Conservation (phyloP, 2,113 vertebrate species). For the Sinocyclocheilus maitianheensis region DNA sequence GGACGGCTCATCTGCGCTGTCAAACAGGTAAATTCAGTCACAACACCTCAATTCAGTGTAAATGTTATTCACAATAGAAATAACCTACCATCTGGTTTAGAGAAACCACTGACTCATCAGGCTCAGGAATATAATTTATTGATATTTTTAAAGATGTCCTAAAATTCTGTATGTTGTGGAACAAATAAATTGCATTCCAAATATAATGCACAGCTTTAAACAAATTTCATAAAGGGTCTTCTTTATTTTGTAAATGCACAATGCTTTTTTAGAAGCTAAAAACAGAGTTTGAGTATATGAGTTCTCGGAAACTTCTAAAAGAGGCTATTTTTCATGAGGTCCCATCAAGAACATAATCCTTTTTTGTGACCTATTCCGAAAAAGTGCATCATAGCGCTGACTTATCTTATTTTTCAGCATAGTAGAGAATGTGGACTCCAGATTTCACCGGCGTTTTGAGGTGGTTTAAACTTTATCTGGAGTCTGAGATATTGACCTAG, state of each 20-base stretch:
- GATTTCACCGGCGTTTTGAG: no score
- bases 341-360: no score
- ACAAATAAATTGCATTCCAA: background rate
- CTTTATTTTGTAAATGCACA: no score
- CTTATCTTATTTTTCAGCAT: background rate
- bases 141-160: background rate
- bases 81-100: background rate
- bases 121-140: background rate
- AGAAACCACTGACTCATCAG: background rate
- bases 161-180: background rate
- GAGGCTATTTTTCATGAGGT: no score
- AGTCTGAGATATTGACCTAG: constrained; percentile 17
- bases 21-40: constrained; percentile 77
- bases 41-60: background rate
- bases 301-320: no score
- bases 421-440: no score
- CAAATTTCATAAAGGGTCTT: no score
- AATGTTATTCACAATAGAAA: background rate
- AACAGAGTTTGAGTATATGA: no score
- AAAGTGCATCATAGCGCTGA: background rate
- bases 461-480: background rate
- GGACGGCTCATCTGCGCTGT: constrained; percentile 80
- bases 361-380: no score
- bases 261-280: no score
- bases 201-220: no score